Evolutionary conservation across 2,888 invertebrate species (phyloP), one percentile per base, ranked within the genome.

Genomic region (Philereme vetulata): DNA sequence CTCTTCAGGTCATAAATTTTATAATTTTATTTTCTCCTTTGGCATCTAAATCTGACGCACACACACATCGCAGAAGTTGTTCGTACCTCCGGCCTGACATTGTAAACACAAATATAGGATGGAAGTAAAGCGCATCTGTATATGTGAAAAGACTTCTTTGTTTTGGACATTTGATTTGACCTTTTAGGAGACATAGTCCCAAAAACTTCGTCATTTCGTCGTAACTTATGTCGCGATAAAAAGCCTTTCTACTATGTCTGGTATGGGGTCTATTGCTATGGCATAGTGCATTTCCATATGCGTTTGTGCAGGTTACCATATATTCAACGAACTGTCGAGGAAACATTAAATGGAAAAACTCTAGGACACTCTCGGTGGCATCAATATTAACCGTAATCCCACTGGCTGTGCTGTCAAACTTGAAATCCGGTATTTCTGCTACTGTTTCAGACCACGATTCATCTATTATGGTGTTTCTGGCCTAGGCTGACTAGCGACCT

Each of bases 61-160:
- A 65, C 9, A 71, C 7, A 45, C 69, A 69, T 32, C 67, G 61
- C 21, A 71, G 46, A 10, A 67, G 32, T 55, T 69, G 68, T 33
- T 71, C 66, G 51, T 52, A 67, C 45, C 68, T 33, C 40, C 68
- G 45, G 6, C 56, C 60, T 44, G 68, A 68, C 58, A 67, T 64
- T 10, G 44, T 51, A 45, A 56, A 58, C n/a, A 36, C 38, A 62
- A 69, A 71, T 50, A 70, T 62, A 11, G 72, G 70, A 55, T 71
- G 71, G 58, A 62, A 70, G 55, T 70, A 68, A 35, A 71, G 58
- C 44, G 51, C 52, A 65, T 70, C 51, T 34, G 55, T 34, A 32
- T 52, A 50, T 7, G 71, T 57, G 43, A 69, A 69, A 40, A 66
- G 51, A 38, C 63, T 66, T 45, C 55, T 51, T 57, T 51, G 46